Conservation (phyloP, 1,140 invertebrate genomes). For the Drosophila grimshawi region DNA sequence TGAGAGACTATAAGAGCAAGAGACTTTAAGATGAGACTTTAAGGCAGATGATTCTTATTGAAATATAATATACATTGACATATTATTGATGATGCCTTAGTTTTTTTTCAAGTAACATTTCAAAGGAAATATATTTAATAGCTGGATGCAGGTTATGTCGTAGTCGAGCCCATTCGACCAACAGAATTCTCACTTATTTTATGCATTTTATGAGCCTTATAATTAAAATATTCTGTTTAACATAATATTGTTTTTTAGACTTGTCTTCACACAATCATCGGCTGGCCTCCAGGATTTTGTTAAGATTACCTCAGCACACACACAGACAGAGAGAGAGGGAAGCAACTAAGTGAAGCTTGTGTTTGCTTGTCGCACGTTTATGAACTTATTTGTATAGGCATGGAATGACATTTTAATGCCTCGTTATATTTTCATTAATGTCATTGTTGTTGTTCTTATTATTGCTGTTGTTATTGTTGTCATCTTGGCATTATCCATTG, state of each 20-base stretch:
- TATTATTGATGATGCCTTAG: too few relatives aligned
- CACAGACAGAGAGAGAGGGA: slow-evolving; percentile 7
- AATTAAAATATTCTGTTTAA: not conserved
- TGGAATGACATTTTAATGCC: slow-evolving; percentile 78
- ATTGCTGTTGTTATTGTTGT: slow-evolving; percentile 39
- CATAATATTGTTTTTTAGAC: not conserved
- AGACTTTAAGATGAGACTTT: too few relatives aligned
- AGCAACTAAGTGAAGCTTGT: not conserved
- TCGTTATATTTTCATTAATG: slow-evolving; percentile 77
- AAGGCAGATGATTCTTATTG: too few relatives aligned
- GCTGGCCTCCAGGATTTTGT: not conserved
- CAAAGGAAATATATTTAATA: too few relatives aligned
- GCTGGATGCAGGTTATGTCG: too few relatives aligned
- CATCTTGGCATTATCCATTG: slow-evolving; percentile 3
- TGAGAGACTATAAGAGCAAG: too few relatives aligned
- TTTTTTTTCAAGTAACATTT: too few relatives aligned
- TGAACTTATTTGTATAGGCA: slow-evolving; percentile 62
- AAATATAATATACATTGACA: too few relatives aligned
- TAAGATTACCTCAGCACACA: not conserved
- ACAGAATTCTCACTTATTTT: not conserved
- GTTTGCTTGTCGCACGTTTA: slow-evolving; percentile 21
- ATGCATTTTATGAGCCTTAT: too few relatives aligned
- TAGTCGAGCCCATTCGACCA: too few relatives aligned
- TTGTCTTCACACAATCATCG: not conserved
- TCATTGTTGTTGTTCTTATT: slow-evolving; percentile 51